Conservation (phyloP, 2,113 vertebrate genomes). For the Felis catus region F.catus_Fca126_mat1.0 CM031413.1:100640001-100640500, state of each 20-base stretch:
- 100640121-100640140: no score
- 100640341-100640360: not conserved
- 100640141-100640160: no score
- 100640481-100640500: not conserved
- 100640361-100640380: not conserved
- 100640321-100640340: not conserved
- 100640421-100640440: not conserved
- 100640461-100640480: not conserved
- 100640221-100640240: not conserved
- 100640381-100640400: not conserved
- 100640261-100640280: not conserved
- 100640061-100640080: no score
- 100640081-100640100: no score
- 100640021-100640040: not conserved
- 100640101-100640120: no score
- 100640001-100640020: not conserved
- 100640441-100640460: not conserved
- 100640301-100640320: not conserved
- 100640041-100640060: no score
- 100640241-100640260: not conserved
- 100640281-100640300: not conserved
- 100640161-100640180: no score
- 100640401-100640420: not conserved
- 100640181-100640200: not conserved
- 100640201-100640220: not conserved